Conservation (phyloP, 2,797 vertebrate genomes). For the Amniataba percoides region DNA sequence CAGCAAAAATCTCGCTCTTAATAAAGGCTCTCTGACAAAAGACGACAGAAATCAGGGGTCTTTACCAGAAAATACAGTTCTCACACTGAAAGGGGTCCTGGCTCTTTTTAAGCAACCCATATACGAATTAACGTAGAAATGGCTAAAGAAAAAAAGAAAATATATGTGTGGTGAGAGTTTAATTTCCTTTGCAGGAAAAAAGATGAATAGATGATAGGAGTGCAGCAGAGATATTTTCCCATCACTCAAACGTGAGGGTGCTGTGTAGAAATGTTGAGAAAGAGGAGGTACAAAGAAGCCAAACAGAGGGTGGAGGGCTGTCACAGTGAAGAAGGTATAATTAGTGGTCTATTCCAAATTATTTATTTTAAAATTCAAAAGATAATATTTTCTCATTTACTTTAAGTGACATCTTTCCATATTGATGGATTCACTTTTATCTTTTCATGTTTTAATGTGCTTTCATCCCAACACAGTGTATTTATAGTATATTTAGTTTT, state of each 20-base stretch:
- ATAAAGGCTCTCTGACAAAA: not conserved
- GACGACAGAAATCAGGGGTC: constrained; percentile 9
- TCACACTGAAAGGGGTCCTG: not conserved
- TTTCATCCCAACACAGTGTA: not conserved
- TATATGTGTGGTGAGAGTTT: not conserved
- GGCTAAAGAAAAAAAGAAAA: not conserved
- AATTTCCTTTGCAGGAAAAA: constrained; percentile 27
- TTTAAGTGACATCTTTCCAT: not conserved
- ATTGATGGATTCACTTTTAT: not conserved
- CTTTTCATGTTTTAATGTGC: not conserved
- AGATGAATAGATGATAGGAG: constrained; percentile 25
- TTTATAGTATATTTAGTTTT: too few relatives aligned
- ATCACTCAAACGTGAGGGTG: not conserved
- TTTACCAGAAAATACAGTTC: not conserved
- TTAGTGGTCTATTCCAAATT: not conserved
- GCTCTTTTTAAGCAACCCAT: constrained; percentile 2
- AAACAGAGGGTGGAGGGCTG: not conserved
- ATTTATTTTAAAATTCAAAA: too few relatives aligned
- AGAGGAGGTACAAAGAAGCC: not conserved
- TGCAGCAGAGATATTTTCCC: not conserved
- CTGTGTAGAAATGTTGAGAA: not conserved
- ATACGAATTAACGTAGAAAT: constrained; percentile 21
- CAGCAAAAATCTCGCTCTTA: constrained; percentile 4
- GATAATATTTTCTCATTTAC: not conserved
- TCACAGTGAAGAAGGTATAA: not conserved